Percentiles rank a stretch among this genome's conserved stretches.
phyloP scores from a whole-genome alignment of 2,113 vertebrate genomes.

The Numida meleagris region DNA sequence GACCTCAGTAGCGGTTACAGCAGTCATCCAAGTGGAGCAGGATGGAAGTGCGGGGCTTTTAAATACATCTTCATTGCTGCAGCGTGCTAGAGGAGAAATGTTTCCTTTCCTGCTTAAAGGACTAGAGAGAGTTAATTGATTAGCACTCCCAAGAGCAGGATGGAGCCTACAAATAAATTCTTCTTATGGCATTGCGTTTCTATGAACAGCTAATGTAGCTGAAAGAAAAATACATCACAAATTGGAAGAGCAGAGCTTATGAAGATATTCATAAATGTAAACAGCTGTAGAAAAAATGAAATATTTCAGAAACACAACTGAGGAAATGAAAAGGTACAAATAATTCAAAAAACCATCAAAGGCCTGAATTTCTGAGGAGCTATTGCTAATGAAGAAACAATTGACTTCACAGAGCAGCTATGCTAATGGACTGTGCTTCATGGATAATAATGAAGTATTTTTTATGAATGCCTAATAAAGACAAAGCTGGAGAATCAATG shows the following conservation, averaged over 20 bases:
- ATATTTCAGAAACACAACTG: not conserved
- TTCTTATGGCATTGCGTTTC: not conserved
- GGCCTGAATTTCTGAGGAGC: constrained; percentile 22
- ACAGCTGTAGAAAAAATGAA: constrained; percentile 28
- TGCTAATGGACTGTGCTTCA: constrained; percentile 29
- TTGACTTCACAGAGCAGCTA: constrained; percentile 34
- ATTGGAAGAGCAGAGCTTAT: not conserved
- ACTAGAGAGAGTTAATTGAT: not conserved
- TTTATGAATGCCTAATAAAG: constrained; percentile 34
- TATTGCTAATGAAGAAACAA: constrained; percentile 56
- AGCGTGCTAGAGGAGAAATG: not conserved
- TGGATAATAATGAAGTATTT: constrained; percentile 35
- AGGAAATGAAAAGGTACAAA: constrained; percentile 23
- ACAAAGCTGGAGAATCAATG: constrained; percentile 26
- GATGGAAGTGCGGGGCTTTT: not conserved
- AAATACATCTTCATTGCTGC: not conserved
- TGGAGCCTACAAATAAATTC: constrained; percentile 19
- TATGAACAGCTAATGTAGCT: constrained; percentile 27
- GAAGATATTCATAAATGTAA: constrained; percentile 55
- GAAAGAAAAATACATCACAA: constrained; percentile 22
- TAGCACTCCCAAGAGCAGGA: not conserved
- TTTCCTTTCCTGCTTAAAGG: not conserved
- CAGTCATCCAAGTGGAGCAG: not conserved
- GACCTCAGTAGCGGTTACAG: not conserved
- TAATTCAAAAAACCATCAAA: constrained; percentile 31